Base-by-base conservation (phyloP, 1,140 invertebrate species). In the Harpegnathos saltator region DNA sequence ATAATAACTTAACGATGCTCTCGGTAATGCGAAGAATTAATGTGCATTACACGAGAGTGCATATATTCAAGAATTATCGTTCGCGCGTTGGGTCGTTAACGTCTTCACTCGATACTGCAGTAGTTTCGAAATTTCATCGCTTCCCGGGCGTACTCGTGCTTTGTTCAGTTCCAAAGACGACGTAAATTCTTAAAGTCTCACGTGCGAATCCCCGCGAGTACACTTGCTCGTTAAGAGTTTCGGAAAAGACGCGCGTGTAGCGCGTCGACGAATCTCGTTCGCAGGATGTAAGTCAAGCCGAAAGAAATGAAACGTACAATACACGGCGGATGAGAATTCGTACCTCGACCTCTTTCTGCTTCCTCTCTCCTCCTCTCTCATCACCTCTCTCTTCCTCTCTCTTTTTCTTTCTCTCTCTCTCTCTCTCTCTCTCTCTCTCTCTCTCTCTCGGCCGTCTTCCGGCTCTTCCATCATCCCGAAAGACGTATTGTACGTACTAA, bases 401-500 rank as follows among this genome's bases (percentile, higher is more conserved):
- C 24, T 71, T 5, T 33, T 5, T 44, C 38, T 4, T 9, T 44
- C 7, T 44, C 38, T 44, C 7, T 44, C 7, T 11, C 7, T 44
- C 38, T 11, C 38, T 44, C 7, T 9, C 11, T 44, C 7, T 44
- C 7, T 9, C 1, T 44, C 38, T 44, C 3, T 73, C 5, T 52
- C 14, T 59, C 15, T 38, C 48, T 69, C 24, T 71, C 38, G 54
- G 72, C n/a, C 12, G 1, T 72, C 59, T 59, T 82, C 56, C 17
- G 14, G n/a, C 56, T 73, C 59, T 50, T 82, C 78, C 69, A 82
- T 82, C 68, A 82, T 82, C 26, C 19, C 26, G 78, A 74, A 62
- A 74, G 78, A 82, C 44, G 71, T 74, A 74, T 82, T 59, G 56
- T 68, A 24, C 26, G 65, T 69, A 56, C 58, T 74, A 82, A 82